A percentile compares a stretch with the other conserved stretches of the same genome.
These are phyloP conservation scores for Sepioteuthis lessoniana DNA, from an alignment of 2,888 invertebrate species.

Conservation along the genomic window DNA sequence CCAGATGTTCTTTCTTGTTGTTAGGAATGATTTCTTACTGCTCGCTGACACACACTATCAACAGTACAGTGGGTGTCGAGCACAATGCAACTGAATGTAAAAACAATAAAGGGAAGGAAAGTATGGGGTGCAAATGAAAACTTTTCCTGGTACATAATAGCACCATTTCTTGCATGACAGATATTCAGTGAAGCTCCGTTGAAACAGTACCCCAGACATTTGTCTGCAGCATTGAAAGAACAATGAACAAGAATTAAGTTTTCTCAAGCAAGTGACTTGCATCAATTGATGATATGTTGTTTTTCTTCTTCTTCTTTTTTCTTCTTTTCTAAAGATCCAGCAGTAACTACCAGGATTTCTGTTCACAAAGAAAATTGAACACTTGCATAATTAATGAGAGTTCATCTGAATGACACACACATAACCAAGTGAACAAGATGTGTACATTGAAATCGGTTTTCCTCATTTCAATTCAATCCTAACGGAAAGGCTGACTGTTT, in stretches of 20 bases:
- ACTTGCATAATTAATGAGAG: background rate
- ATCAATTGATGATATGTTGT: background rate
- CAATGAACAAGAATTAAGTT: conserved; percentile 23
- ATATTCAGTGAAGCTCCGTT: background rate
- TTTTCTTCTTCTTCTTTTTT: too few species aligned
- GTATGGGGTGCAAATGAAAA: conserved; percentile 20
- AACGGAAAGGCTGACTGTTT: background rate
- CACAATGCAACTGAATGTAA: background rate
- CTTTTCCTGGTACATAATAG: conserved; percentile 8
- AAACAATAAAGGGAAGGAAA: background rate
- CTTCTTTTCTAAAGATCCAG: conserved; percentile 1
- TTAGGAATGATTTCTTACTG: background rate
- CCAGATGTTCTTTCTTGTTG: background rate
- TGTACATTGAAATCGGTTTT: background rate
- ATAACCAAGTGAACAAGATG: background rate
- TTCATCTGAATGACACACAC: background rate
- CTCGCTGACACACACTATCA: background rate
- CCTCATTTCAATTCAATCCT: background rate
- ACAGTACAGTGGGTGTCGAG: background rate
- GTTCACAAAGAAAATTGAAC: conserved; percentile 21
- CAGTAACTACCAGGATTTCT: conserved; percentile 33
- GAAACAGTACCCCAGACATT: conserved; percentile 21
- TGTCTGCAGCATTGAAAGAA: background rate
- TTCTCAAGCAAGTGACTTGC: conserved; percentile 13
- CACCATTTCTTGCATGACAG: conserved; percentile 12